These are phyloP conservation scores for Artibeus jamaicensis DNA, from an alignment of 2,797 vertebrate genomes.

Conservation along the genomic window DNA sequence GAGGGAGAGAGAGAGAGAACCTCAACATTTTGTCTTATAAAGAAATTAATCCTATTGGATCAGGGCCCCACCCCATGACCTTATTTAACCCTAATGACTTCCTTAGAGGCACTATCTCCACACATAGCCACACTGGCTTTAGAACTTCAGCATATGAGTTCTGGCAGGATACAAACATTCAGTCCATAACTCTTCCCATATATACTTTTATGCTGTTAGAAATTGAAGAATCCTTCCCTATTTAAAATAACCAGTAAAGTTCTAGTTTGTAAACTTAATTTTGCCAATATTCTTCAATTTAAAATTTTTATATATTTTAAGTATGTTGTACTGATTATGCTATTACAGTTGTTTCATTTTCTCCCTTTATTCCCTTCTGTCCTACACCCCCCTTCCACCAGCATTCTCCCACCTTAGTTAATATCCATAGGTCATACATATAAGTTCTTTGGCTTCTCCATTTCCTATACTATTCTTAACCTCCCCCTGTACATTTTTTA, in stretches of 20 bases:
- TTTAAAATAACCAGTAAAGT: not conserved
- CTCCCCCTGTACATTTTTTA: too few species aligned
- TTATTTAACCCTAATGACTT: not conserved
- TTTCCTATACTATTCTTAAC: too few species aligned
- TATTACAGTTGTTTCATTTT: too few species aligned
- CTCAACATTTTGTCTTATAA: not conserved
- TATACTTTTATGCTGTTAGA: not conserved
- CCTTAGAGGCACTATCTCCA: not conserved
- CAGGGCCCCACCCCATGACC: not conserved
- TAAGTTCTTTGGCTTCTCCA: too few species aligned
- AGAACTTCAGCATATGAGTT: not conserved
- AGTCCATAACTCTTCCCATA: not conserved
- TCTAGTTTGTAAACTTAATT: not conserved
- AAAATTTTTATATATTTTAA: not conserved
- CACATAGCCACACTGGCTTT: not conserved
- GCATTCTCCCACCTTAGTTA: too few species aligned
- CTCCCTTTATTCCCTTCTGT: too few species aligned
- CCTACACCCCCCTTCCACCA: too few species aligned
- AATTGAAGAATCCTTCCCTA: not conserved
- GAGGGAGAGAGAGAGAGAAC: not conserved
- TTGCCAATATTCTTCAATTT: not conserved
- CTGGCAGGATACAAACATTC: not conserved
- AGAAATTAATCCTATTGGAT: not conserved
- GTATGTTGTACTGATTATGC: too few species aligned
- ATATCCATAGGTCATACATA: too few species aligned